phyloP scores from a whole-genome alignment of 2,113 vertebrate species.

The Sclerurus mexicanus region DNA sequence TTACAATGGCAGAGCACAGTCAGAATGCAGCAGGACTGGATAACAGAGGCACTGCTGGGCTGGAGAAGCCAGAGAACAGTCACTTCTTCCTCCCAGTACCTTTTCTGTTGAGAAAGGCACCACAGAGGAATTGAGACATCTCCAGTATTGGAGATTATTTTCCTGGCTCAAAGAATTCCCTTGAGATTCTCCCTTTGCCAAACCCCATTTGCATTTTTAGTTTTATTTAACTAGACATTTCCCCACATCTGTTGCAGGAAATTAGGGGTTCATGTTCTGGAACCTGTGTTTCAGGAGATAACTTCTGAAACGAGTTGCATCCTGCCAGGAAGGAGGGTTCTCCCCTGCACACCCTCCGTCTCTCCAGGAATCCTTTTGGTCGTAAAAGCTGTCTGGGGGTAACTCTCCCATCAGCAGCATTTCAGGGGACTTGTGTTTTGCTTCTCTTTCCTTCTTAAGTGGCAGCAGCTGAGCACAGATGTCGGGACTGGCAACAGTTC shows the following conservation, averaged over 20 bases:
- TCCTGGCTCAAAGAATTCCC: neutral
- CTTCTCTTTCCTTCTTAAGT: neutral
- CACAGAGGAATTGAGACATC: neutral
- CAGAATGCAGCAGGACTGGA: no score
- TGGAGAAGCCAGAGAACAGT: neutral
- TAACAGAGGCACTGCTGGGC: no score
- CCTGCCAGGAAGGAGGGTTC: neutral
- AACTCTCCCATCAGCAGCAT: neutral
- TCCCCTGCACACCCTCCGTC: neutral
- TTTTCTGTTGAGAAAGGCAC: neutral
- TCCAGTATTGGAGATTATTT: neutral
- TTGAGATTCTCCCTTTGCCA: neutral
- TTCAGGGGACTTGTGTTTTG: neutral
- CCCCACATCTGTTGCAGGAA: neutral
- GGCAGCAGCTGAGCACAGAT: slow-evolving; percentile 33
- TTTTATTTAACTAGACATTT: neutral
- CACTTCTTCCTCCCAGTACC: neutral
- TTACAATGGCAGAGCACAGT: no score
- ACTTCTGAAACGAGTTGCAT: neutral
- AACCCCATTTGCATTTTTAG: neutral
- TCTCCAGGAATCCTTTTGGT: neutral
- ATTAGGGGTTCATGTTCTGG: neutral
- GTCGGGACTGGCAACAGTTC: slow-evolving; percentile 13
- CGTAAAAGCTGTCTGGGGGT: neutral
- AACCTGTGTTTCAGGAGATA: neutral